Evolutionary conservation across 2,113 vertebrate genomes (phyloP), one percentile per base, ranked within the genome.

Genomic region (Psophia crepitans): DNA sequence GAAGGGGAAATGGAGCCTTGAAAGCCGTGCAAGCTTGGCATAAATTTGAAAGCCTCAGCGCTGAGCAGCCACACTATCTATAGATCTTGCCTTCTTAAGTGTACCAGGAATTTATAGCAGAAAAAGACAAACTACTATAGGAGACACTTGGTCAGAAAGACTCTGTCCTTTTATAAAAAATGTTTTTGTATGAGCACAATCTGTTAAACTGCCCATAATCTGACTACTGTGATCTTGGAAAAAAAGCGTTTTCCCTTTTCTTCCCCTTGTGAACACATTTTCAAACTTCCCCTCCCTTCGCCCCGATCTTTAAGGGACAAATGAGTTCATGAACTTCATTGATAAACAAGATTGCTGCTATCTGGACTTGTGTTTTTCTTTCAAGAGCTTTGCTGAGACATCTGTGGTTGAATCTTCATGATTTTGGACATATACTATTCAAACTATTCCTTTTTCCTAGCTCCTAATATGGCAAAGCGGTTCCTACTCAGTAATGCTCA

Each of bases 381-480:
- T 92, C 44, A 49, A 73, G 81, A 84, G 61, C 87, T 93, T 87
- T 95, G 44, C 77, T 91, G 84, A 87, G 84, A 79, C 89, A 85
- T 96, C 81, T 95, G 93, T 63, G 83, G 77, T 75, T 85, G 73
- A 91, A 77, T 79, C 70, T 89, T 84, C 87, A 49, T 78, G 37
- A 87, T 86, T 93, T 81, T 48, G 64, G 24, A 84, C 17, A 21
- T 69, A 44, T 2, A 33, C 32, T 89, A 89, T 87, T 91, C 24
- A 8, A 95, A 69, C 86, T 71, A 53, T 66, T 70, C 70, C 49
- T 19, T 91, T 94, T 76, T 46, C 80, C 77, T 84, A 54, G 32
- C 37, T 84, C 95, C 80, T 92, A 93, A 85, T 94, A 95, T 79
- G 87, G 93, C 57, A 92, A 94, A 95, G 69, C 89, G 81, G n/a